These are phyloP conservation scores for Chionomys nivalis DNA, from an alignment of 2,113 vertebrate genomes.

Conservation along the genomic window DNA sequence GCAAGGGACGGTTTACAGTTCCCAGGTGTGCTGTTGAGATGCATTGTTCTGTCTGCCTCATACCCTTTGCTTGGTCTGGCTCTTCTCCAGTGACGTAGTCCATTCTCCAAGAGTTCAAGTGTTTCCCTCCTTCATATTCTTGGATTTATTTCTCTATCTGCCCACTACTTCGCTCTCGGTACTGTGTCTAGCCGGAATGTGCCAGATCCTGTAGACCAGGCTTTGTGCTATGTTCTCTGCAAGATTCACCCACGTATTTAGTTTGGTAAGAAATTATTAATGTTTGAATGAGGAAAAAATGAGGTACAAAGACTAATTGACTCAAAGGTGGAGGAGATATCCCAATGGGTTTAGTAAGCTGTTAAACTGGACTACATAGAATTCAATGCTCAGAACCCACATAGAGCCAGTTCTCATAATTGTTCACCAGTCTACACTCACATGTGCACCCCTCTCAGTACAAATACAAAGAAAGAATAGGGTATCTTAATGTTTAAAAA, in stretches of 20 bases:
- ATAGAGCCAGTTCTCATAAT: not conserved
- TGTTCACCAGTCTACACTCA: not conserved
- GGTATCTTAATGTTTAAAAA: not conserved
- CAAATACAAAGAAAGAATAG: not conserved
- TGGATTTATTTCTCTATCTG: not conserved
- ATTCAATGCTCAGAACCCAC: not conserved
- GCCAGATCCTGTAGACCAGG: not conserved
- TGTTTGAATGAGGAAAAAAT: not conserved
- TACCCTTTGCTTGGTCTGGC: not conserved
- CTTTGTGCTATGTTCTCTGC: not conserved
- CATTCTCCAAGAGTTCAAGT: not conserved
- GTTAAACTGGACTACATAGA: not conserved
- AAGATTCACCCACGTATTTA: not conserved
- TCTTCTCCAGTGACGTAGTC: not conserved
- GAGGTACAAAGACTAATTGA: not conserved
- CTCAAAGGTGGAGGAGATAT: not conserved
- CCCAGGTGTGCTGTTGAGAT: not conserved
- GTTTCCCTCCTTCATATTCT: not conserved
- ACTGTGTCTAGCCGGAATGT: not conserved
- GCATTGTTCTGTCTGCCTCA: not conserved
- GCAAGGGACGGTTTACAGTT: not conserved
- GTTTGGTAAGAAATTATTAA: not conserved
- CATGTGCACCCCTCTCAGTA: fast-evolving
- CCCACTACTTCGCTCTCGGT: not conserved
- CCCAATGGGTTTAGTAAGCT: not conserved